phyloP scores from a whole-genome alignment of 2,888 invertebrate species.

The Ceramica pisi region DNA sequence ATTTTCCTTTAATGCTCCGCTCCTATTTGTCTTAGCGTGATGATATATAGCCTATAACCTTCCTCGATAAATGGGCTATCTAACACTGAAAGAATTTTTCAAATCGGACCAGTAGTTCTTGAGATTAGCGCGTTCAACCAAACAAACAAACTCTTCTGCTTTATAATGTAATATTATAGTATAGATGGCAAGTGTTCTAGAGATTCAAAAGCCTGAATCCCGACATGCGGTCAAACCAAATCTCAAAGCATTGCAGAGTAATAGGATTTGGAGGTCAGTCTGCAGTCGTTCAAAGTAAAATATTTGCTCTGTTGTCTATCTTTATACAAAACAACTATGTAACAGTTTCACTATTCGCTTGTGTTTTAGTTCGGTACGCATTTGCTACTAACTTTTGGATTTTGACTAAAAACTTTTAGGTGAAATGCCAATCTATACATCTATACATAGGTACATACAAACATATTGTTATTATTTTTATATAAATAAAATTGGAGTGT shows the following conservation, averaged over 20 bases:
- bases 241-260: not conserved
- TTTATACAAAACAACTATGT: not conserved
- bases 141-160: too few species aligned
- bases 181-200: not conserved
- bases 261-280: not conserved
- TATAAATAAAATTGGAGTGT: too few species aligned
- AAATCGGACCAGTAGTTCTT: too few species aligned
- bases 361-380: not conserved
- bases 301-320: not conserved
- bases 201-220: not conserved
- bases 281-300: not conserved
- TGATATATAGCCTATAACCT: too few species aligned
- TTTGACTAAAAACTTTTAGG: not conserved
- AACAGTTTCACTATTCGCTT: conserved; percentile 1
- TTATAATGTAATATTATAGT: not conserved
- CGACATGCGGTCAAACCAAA: not conserved
- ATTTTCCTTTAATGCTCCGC: too few species aligned
- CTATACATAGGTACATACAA: too few species aligned
- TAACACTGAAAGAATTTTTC: too few species aligned
- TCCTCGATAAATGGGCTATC: too few species aligned
- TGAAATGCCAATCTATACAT: not conserved
- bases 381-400: not conserved
- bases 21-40: too few species aligned
- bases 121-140: too few species aligned
- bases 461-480: too few species aligned